A percentile compares a stretch with the other conserved stretches of the same genome.
Conservation (phyloP, 2,888 invertebrate genomes). For the Leucophora obtusa region DNA sequence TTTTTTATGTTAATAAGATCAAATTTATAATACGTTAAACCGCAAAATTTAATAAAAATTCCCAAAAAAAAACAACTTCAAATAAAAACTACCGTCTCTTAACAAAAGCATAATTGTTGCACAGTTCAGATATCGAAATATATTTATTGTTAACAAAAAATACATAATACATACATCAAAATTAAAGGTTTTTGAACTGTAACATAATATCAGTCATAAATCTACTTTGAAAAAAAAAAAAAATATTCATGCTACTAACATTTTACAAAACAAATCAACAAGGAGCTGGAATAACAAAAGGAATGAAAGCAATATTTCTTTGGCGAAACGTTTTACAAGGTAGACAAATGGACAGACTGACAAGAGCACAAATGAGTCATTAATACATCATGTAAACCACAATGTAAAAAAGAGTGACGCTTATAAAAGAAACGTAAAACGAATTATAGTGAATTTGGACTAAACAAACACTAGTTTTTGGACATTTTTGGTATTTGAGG, state of each 20-base stretch:
- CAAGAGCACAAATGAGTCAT: conserved; percentile 46
- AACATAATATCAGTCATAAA: conserved; percentile 57
- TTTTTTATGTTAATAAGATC: conserved; percentile 37
- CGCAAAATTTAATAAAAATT: conserved; percentile 8
- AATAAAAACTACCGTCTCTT: conserved; percentile 45
- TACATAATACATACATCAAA: conserved; percentile 41
- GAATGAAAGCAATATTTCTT: conserved; percentile 25
- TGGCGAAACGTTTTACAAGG: neutral
- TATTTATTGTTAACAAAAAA: conserved; percentile 23
- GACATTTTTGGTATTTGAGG: too few relatives aligned
- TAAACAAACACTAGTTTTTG: too few relatives aligned
- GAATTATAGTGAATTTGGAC: too few relatives aligned
- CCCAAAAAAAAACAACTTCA: conserved; percentile 24
- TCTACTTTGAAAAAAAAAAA: conserved; percentile 41
- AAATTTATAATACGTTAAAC: conserved; percentile 24
- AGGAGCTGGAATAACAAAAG: conserved; percentile 40
- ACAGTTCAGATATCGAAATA: neutral
- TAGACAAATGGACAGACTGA: conserved; percentile 30
- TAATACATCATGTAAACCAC: conserved; percentile 8
- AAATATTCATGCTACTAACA: conserved; percentile 9
- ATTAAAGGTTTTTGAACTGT: conserved; percentile 57
- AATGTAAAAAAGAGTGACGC: too few relatives aligned
- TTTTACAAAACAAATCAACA: conserved; percentile 36
- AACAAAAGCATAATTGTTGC: neutral
- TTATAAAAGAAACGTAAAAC: too few relatives aligned